Percentiles rank a stretch among this genome's conserved stretches.
Conservation (phyloP, 2,888 invertebrate species). For the Lepidochitona cinerea region DNA sequence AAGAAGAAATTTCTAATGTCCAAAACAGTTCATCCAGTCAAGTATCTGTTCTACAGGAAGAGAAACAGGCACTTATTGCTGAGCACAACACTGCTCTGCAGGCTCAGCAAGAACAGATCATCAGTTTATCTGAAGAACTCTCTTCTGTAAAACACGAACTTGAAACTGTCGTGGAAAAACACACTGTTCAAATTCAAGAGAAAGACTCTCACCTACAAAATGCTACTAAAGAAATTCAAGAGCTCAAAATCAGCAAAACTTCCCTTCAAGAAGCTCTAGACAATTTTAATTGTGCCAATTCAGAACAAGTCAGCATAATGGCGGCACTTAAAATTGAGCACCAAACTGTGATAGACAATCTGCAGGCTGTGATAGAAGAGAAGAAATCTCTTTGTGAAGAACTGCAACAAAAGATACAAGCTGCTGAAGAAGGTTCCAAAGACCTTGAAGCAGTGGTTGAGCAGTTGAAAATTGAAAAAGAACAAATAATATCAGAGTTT, state of each 20-base stretch:
- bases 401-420: constrained; percentile 26
- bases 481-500: too few species aligned
- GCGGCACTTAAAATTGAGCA: background rate
- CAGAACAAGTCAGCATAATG: background rate
- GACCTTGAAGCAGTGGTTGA: constrained; percentile 25
- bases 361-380: constrained; percentile 16
- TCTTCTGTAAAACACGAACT: constrained; percentile 30
- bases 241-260: constrained; percentile 35
- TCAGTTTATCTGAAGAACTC: constrained; percentile 11
- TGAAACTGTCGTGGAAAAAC: constrained; percentile 37
- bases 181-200: constrained; percentile 43
- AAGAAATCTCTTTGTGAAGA: constrained; percentile 30
- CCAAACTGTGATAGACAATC: background rate
- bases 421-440: constrained; percentile 24
- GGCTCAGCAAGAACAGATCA: background rate
- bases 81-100: background rate
- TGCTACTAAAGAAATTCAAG: constrained; percentile 21
- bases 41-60: background rate
- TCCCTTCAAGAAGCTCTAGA: constrained; percentile 55
- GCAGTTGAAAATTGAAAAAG: background rate
- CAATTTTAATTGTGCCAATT: constrained; percentile 10
- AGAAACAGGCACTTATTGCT: background rate
- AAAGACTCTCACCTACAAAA: constrained; percentile 31
- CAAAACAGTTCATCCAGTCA: background rate
- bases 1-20: background rate